Evolutionary conservation across 2,113 vertebrate species (phyloP).

Genomic region (Nothoprocta pentlandii): DNA sequence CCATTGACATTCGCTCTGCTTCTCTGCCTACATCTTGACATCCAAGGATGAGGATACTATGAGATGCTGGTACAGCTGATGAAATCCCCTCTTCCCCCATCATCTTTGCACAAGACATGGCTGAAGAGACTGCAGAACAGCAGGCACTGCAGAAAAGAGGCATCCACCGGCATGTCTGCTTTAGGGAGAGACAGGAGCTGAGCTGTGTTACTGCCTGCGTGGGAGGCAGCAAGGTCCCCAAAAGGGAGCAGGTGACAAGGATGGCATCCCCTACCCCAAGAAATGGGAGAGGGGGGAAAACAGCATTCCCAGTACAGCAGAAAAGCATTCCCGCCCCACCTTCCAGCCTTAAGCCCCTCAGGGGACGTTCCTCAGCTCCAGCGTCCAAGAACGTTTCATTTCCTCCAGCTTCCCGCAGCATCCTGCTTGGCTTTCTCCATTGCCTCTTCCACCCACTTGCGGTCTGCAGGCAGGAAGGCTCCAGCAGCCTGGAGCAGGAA

Average conservation of each 20-base stretch:
- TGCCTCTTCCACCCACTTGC: not conserved
- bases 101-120: accelerated
- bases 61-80: not conserved
- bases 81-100: not conserved
- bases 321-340: not conserved
- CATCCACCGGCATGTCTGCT: not conserved
- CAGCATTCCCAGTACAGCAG: not conserved
- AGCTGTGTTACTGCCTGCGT: too few relatives aligned
- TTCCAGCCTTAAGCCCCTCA: not conserved
- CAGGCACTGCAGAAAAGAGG: not conserved
- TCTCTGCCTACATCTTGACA: too few relatives aligned
- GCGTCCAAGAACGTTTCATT: not conserved
- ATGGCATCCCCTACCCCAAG: not conserved
- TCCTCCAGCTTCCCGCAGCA: not conserved
- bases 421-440: not conserved
- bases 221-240: not conserved
- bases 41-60: not conserved
- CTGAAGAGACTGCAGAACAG: not conserved
- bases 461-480: not conserved
- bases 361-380: not conserved
- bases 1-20: too few relatives aligned
- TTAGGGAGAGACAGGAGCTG: not conserved
- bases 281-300: too few relatives aligned
- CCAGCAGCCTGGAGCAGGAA: not conserved
- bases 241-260: not conserved